Evolutionary conservation across 2,888 invertebrate species (phyloP), one percentile per base, ranked within the genome.

Genomic region (Hirtodrosophila duncani): DNA sequence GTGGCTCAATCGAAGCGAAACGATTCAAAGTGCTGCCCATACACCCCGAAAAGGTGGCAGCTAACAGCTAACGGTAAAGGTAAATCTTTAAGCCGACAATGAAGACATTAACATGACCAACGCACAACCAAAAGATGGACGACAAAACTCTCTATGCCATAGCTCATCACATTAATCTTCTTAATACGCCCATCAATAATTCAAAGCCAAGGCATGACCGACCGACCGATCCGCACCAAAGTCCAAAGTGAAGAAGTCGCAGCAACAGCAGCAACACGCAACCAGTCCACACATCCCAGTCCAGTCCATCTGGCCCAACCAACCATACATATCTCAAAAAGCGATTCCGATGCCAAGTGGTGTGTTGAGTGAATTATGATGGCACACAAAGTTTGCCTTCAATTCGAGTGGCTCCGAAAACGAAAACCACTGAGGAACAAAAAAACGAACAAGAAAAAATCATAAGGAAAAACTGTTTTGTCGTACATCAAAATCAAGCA

Each of bases 141-240:
- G 74, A 77, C 81, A 64, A 81, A 78, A 81, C 75, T 69, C 69
- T 62, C 53, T 56, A 49, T 36, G 55, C 36, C 58, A 56, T 36
- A 58, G 67, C 75, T 81, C 75, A 75, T 75, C 75, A 81, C 75
- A 75, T 75, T 75, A 75, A 75, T 75, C 75, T 75, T 75, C 71
- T 70, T 75, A 75, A 75, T 75, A 75, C 75, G 79, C 81, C 75
- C 75, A 75, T 75, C 75, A 75, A 75, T 75, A 75, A 75, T 75
- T 75, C 75, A 75, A 81, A 75, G 81, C 70, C 67, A 70, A 78
- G 63, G 63, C 79, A 81, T 78, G 75, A 63, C 74, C 75, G 45
- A 55, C 13, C 38, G 23, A 21, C 51, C 39, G 21, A n/a, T 16
- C 31, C 56, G 18, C 18, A 11, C 37, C 48, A 24, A 62, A 79